phyloP scores from a whole-genome alignment of 2,888 invertebrate genomes.

The Andrena flavipes region DNA sequence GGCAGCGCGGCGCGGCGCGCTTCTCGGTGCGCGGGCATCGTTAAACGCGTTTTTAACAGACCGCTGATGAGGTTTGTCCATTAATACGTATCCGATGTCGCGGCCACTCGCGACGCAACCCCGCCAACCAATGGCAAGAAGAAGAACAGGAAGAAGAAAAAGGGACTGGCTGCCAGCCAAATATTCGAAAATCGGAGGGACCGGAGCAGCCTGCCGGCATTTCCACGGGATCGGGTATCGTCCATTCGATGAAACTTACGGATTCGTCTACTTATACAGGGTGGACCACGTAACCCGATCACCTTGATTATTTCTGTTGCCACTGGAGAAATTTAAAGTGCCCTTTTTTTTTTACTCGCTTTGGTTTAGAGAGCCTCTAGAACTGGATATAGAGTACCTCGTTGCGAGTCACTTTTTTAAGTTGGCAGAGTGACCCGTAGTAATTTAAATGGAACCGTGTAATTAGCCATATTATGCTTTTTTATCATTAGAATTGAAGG shows the following conservation, averaged over 20 bases:
- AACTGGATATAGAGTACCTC: too few species aligned
- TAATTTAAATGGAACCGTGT: too few species aligned
- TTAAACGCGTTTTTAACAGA: constrained; percentile 62
- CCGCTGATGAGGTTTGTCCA: constrained; percentile 71
- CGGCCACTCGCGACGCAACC: constrained; percentile 34
- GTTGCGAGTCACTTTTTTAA: too few species aligned
- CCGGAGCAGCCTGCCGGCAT: constrained; percentile 24
- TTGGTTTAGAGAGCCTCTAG: too few species aligned
- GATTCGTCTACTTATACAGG: too few species aligned
- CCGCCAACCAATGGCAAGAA: constrained; percentile 18
- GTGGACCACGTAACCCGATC: too few species aligned
- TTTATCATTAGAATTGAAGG: too few species aligned
- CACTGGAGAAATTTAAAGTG: too few species aligned
- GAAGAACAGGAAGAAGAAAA: constrained; percentile 20
- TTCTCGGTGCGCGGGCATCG: constrained; percentile 40
- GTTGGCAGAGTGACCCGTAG: too few species aligned
- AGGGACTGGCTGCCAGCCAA: constrained; percentile 64
- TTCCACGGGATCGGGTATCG: constrained; percentile 55
- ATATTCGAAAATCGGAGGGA: constrained; percentile 64
- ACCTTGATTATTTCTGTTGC: too few species aligned
- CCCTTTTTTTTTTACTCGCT: too few species aligned
- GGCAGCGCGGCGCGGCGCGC: not conserved
- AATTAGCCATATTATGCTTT: too few species aligned
- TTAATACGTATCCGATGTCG: constrained; percentile 71
- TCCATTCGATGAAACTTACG: constrained; percentile 48